These are phyloP conservation scores for Pantherophis alleghaniensis DNA, from an alignment of 2,797 vertebrate genomes.

Conservation along the genomic window DNA sequence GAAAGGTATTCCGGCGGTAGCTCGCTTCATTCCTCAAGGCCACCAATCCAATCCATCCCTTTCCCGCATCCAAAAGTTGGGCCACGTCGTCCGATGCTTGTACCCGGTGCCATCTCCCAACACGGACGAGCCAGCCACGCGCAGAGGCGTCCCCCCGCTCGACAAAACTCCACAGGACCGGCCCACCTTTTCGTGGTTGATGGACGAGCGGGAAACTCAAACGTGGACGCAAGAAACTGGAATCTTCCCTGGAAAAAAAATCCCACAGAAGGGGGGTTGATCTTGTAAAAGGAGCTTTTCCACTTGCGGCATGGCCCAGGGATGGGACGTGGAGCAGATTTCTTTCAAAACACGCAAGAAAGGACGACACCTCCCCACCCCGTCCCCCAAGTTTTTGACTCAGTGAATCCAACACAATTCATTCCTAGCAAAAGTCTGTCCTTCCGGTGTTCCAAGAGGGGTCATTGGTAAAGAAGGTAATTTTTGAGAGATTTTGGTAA, in stretches of 20 bases:
- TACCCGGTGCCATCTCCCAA: neutral
- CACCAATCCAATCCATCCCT: neutral
- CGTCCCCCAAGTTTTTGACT: neutral
- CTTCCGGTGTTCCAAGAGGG: neutral
- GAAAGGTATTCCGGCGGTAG: neutral
- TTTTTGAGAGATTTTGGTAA: slow-evolving; percentile 95
- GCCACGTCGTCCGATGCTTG: neutral
- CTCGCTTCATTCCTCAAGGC: neutral
- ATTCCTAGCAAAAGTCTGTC: neutral
- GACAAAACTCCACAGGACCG: neutral
- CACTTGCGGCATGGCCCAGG: neutral
- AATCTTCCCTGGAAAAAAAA: neutral
- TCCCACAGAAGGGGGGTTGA: neutral
- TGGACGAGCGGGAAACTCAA: neutral
- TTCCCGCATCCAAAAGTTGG: neutral
- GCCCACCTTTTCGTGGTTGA: neutral
- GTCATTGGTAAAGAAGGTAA: slow-evolving; percentile 98
- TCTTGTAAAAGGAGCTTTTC: neutral
- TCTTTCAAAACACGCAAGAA: neutral
- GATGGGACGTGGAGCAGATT: neutral
- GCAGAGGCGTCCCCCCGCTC: neutral
- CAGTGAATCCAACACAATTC: neutral
- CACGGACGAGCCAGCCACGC: neutral
- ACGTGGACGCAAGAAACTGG: neutral
- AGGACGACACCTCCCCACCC: neutral